Evolutionary conservation across 2,797 vertebrate genomes (phyloP).

Genomic region (Anisognathus igniventris): DNA sequence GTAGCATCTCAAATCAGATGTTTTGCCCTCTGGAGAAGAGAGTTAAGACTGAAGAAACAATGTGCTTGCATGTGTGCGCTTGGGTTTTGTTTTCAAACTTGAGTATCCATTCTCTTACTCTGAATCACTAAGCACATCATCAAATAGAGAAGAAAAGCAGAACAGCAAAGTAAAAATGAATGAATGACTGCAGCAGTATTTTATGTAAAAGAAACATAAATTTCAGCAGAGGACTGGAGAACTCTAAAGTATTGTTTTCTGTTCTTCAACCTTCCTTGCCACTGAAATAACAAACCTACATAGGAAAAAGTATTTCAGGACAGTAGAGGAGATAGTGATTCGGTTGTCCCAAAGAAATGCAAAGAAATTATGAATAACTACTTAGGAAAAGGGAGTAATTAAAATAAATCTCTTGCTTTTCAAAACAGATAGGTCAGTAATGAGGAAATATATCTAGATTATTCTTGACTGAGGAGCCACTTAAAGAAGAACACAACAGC

Average conservation of each 20-base stretch:
- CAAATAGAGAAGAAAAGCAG: neutral
- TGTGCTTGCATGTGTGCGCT: neutral
- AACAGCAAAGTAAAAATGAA: neutral
- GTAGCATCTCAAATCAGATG: neutral
- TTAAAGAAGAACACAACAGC: neutral
- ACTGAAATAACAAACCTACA: neutral
- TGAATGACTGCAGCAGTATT: neutral
- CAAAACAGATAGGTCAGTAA: neutral
- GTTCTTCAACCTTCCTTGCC: neutral
- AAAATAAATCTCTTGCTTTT: neutral
- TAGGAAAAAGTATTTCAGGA: neutral
- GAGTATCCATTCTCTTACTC: neutral
- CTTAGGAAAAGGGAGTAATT: neutral
- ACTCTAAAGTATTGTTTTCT: neutral
- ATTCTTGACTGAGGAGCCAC: neutral
- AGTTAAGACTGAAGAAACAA: neutral
- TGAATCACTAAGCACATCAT: neutral
- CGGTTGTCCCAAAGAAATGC: neutral
- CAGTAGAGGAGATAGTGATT: neutral
- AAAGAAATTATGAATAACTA: neutral
- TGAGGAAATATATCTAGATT: neutral
- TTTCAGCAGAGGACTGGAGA: neutral
- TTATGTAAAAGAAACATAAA: neutral
- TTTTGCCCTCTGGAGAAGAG: neutral
- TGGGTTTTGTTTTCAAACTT: neutral